Conservation (phyloP, 2,113 vertebrate genomes). For the Centrocercus urophasianus region DNA sequence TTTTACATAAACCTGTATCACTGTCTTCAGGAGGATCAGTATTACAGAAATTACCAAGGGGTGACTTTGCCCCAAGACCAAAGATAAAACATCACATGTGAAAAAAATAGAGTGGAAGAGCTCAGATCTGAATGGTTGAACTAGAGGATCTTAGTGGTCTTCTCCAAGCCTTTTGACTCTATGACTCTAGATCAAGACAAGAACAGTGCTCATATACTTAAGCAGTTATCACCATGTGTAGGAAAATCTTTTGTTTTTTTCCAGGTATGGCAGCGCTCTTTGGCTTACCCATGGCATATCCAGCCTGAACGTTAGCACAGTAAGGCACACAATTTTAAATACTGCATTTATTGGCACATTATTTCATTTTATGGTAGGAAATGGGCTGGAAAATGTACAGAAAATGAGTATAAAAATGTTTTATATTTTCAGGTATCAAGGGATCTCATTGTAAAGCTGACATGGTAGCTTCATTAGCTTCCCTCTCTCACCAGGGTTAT, state of each 20-base stretch:
- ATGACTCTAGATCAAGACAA: background rate
- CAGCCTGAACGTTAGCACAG: background rate
- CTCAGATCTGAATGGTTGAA: background rate
- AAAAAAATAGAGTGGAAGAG: background rate
- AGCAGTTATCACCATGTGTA: background rate
- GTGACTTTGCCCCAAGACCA: background rate
- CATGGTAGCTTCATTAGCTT: background rate
- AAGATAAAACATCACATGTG: background rate
- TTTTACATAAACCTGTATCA: background rate
- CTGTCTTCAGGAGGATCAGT: background rate
- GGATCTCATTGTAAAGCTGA: background rate
- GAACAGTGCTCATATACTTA: no score
- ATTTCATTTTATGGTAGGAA: constrained; percentile 15
- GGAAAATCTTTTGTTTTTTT: background rate
- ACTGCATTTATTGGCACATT: background rate
- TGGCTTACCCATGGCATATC: background rate
- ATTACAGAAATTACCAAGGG: background rate
- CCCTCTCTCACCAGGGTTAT: background rate
- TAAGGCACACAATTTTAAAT: background rate
- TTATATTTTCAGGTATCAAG: background rate
- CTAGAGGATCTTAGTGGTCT: background rate
- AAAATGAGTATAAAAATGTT: background rate
- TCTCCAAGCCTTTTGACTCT: background rate
- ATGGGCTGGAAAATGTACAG: constrained; percentile 23
- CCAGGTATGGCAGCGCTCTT: background rate